Conservation (phyloP, 2,888 invertebrate genomes). For the Crossocerus cetratus region DNA sequence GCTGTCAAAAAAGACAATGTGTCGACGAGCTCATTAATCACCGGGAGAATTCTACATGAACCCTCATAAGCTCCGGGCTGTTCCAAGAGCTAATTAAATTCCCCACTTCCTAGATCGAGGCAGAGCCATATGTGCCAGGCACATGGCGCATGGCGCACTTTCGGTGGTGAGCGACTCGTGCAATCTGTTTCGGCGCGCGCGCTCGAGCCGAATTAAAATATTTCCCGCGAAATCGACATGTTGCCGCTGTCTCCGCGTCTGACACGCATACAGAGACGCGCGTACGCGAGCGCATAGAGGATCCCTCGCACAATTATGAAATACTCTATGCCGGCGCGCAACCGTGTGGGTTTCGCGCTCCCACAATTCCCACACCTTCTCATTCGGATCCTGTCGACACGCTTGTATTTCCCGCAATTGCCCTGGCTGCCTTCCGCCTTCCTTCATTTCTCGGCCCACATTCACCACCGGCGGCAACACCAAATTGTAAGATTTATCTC, state of each 20-base stretch:
- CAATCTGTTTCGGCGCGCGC: neutral
- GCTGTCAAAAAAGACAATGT: too few relatives aligned
- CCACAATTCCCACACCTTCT: conserved; percentile 6
- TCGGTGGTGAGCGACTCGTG: neutral
- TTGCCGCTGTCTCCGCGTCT: neutral
- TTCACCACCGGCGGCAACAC: too few relatives aligned
- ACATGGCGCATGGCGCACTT: neutral
- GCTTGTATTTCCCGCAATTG: conserved; percentile 7
- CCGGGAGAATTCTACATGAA: too few relatives aligned
- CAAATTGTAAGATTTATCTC: too few relatives aligned
- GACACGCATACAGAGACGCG: neutral
- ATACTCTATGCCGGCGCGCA: neutral
- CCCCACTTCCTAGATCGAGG: too few relatives aligned
- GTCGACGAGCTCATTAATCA: too few relatives aligned
- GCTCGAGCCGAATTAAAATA: neutral
- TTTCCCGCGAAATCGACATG: conserved; percentile 3
- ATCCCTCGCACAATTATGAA: neutral
- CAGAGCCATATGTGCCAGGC: too few relatives aligned
- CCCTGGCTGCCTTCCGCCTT: neutral
- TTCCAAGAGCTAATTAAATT: neutral
- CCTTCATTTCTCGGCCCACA: neutral
- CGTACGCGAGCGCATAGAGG: too few relatives aligned
- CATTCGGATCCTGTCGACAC: neutral
- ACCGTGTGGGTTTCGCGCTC: neutral
- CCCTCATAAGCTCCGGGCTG: neutral